phyloP scores from a whole-genome alignment of 2,113 vertebrate genomes.

The Cervus canadensis region DNA sequence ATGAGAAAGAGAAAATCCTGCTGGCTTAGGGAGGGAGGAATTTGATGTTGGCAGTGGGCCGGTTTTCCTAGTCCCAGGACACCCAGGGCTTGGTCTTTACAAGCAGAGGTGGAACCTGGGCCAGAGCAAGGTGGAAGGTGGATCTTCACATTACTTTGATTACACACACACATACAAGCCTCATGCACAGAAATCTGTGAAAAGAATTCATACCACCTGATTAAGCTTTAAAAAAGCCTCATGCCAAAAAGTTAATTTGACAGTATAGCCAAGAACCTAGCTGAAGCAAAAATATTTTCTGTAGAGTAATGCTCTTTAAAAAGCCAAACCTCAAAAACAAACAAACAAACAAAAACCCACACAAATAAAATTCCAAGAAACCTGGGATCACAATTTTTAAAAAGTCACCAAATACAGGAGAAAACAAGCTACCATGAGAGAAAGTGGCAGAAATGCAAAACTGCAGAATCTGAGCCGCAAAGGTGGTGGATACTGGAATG shows the following conservation, averaged over 20 bases:
- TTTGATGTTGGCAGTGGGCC: neutral
- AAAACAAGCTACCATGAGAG: neutral
- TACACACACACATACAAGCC: neutral
- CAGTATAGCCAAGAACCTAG: neutral
- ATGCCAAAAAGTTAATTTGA: neutral
- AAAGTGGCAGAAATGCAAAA: neutral
- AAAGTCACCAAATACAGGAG: neutral
- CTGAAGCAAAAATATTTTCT: neutral
- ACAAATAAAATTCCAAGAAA: neutral
- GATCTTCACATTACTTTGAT: neutral
- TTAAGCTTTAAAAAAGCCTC: neutral
- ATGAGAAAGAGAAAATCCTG: neutral
- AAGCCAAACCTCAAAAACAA: neutral
- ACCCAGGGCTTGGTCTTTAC: neutral
- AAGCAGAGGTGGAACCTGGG: neutral
- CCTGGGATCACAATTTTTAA: neutral
- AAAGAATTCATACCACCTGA: neutral
- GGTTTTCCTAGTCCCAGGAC: neutral
- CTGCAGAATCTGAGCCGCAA: neutral
- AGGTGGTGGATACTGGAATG: neutral
- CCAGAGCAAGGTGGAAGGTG: neutral
- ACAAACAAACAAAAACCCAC: neutral
- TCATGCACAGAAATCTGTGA: neutral
- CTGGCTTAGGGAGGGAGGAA: neutral
- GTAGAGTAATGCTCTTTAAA: neutral